Conservation (phyloP, 2,888 invertebrate genomes). For the Scrobipalpa atriplicella region DNA sequence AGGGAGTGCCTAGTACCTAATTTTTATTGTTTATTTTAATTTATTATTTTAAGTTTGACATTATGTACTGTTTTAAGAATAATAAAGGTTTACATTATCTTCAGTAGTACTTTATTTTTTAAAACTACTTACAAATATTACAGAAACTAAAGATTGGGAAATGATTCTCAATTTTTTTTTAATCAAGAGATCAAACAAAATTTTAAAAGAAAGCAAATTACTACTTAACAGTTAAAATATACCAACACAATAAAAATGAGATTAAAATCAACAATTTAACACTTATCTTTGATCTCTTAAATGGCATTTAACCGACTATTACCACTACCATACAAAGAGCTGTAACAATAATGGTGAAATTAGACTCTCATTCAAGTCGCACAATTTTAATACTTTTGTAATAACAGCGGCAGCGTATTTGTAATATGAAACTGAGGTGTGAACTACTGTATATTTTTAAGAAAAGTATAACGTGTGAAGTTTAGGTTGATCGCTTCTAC, state of each 20-base stretch:
- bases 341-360: background rate
- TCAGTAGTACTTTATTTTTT: too few species aligned
- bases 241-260: conserved; percentile 28
- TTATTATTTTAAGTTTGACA: too few species aligned
- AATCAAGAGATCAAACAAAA: too few species aligned
- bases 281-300: conserved; percentile 47
- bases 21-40: too few species aligned
- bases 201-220: background rate
- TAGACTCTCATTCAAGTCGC: background rate
- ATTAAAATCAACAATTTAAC: conserved; percentile 38
- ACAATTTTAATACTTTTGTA: conserved; percentile 3
- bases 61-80: too few species aligned
- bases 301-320: conserved; percentile 52
- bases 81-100: too few species aligned
- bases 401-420: background rate
- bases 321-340: conserved; percentile 37
- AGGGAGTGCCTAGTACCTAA: too few species aligned
- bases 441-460: background rate
- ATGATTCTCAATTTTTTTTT: too few species aligned
- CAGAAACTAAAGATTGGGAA: too few species aligned
- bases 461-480: background rate
- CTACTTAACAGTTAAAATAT: background rate
- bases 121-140: too few species aligned
- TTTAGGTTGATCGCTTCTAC: background rate
- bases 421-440: conserved; percentile 14